Conservation (phyloP, 2,797 vertebrate genomes). For the Natrix natrix region DNA sequence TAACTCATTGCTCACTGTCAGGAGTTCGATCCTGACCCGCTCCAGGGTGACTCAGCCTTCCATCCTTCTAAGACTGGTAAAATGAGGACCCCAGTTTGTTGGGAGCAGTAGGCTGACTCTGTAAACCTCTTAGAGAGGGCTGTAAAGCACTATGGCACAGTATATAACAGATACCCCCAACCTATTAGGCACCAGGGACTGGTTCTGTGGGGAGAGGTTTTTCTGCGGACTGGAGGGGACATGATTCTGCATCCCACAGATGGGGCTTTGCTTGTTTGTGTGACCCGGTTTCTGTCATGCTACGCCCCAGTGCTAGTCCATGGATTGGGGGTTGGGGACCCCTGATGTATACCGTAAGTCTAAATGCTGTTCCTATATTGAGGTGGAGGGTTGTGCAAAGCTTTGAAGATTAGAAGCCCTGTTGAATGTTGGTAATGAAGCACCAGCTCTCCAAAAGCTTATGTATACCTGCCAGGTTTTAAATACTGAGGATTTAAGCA, state of each 20-base stretch:
- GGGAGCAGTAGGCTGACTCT: neutral
- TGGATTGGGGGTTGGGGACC: too few species aligned
- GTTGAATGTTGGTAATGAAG: neutral
- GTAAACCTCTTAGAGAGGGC: neutral
- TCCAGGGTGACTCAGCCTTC: neutral
- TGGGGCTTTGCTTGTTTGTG: too few species aligned
- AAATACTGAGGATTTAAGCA: neutral
- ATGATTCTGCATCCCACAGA: too few species aligned
- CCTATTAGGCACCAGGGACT: too few species aligned
- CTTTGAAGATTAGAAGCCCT: conserved; percentile 4
- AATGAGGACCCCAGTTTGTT: neutral
- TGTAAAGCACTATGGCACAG: neutral
- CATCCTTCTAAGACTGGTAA: neutral
- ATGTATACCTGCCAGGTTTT: neutral
- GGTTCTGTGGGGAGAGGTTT: too few species aligned
- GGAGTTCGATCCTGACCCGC: neutral
- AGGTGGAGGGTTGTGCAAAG: neutral
- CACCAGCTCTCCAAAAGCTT: neutral
- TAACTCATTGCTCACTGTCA: neutral
- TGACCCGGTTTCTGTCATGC: too few species aligned
- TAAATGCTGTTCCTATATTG: neutral
- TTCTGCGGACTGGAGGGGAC: too few species aligned
- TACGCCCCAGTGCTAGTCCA: too few species aligned
- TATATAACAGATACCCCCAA: neutral
- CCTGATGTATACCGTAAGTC: neutral